Base-by-base conservation (phyloP, 2,113 vertebrate genomes). In the Neotoma lepida region DNA sequence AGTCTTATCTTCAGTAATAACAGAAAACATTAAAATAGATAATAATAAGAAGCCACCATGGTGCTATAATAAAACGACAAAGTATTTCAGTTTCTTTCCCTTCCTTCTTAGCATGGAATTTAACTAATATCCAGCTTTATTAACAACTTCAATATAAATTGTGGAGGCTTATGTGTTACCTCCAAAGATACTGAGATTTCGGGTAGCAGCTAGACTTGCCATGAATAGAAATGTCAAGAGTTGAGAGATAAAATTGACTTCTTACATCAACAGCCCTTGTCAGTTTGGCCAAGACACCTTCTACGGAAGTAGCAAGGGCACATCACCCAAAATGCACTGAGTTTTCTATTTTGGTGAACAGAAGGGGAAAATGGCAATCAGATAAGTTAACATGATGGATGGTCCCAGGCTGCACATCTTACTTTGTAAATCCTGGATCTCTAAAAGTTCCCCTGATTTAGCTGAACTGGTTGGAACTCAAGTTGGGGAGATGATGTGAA, bases 381-480 rank as follows among this genome's bases (percentile, higher is more conserved):
- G 98, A 97, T 97, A 98, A 98, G 81, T 96, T 94, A 96, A 91
- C 61, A 82, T 91, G 95, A 97, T 97, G 94, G 92, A 97, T 96
- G 94, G 94, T 96, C 92, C 93, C 90, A 58, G 80, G 82, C 84
- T 92, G 39, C 22, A 80, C 70, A 88, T 41, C 22, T 73, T 92
- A 84, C 91, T 68, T 46, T 95, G 63, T 95, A 96, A 94, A 88
- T 17, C 35, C 44, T 63, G 51, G 68, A 95, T 86, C 70, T 96
- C 93, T 86, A 66, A 44, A 90, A 77, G 24, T 90, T 93, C 92
- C 14, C 39, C 92, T 78, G 51, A 85, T 54, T 92, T 71, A 46
- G 68, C 49, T 63, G 51, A 92, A 88, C n/a, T 46, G 22, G 17
- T 46, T 86, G 5, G 6, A 46, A 74, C 18, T 39, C 74, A 58